Evolutionary conservation across 1,140 invertebrate species (phyloP).

Genomic region (Bombus balteatus): DNA sequence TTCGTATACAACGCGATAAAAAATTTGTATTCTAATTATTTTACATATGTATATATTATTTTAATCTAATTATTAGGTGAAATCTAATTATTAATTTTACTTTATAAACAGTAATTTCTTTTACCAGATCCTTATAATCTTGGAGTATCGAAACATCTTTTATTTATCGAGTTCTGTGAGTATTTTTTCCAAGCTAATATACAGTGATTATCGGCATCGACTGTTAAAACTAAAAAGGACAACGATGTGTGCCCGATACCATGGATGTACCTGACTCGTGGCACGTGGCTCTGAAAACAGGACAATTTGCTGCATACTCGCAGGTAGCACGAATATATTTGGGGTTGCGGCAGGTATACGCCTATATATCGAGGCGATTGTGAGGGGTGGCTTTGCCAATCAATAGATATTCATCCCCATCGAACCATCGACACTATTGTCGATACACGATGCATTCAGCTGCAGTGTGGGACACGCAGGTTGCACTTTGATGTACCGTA

Average conservation of each 20-base stretch:
- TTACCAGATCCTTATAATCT: not conserved
- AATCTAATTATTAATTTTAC: not conserved
- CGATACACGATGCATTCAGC: conserved; percentile 77
- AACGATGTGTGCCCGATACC: conserved; percentile 53
- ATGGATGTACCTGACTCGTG: conserved; percentile 73
- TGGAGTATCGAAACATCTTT: not conserved
- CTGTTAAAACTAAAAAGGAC: conserved; percentile 21
- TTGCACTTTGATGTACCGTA: conserved; percentile 67
- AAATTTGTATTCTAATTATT: not conserved
- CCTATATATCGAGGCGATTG: conserved; percentile 67
- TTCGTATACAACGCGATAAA: not conserved
- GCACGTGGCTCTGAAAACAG: conserved; percentile 76
- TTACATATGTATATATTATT: not conserved
- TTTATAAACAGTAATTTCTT: too few relatives aligned
- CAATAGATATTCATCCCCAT: conserved; percentile 82
- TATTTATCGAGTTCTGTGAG: not conserved
- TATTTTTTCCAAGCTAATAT: not conserved
- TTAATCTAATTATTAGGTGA: not conserved
- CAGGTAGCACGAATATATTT: conserved; percentile 72
- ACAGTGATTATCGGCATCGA: conserved; percentile 11
- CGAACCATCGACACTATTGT: conserved; percentile 74
- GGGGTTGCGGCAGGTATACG: conserved; percentile 74
- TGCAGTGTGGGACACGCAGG: conserved; percentile 74
- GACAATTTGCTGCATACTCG: conserved; percentile 74
- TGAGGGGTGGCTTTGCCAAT: conserved; percentile 75